A percentile compares a stretch with the other conserved stretches of the same genome.
Conservation (phyloP, 2,113 vertebrate species). For the Ailuropoda melanoleuca region DNA sequence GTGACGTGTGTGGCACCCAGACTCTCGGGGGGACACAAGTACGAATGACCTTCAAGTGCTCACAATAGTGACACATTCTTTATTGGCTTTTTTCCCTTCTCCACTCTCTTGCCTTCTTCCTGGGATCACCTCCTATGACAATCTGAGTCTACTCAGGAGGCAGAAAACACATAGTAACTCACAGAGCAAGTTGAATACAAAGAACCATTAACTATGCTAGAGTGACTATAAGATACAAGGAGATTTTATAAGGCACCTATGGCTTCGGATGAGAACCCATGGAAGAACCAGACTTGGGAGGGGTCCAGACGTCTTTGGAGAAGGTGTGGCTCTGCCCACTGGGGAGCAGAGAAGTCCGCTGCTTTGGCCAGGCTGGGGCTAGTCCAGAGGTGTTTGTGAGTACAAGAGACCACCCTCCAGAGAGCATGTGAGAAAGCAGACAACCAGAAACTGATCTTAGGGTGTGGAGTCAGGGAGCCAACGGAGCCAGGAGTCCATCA, state of each 20-base stretch:
- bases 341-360: neutral
- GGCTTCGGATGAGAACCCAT: neutral
- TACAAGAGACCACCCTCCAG: neutral
- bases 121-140: neutral
- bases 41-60: neutral
- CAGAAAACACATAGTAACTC: neutral
- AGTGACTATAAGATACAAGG: neutral
- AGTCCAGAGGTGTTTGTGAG: neutral
- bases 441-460: neutral
- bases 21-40: neutral
- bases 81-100: neutral
- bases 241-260: neutral
- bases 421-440: neutral
- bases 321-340: neutral
- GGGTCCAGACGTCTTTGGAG: neutral
- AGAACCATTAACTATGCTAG: neutral
- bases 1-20: neutral
- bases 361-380: neutral
- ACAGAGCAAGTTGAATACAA: neutral
- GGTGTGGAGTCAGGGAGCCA: accelerated
- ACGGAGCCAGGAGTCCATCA: accelerated
- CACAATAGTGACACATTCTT: neutral
- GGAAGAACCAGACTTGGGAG: neutral
- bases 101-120: neutral
- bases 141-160: neutral